These are phyloP conservation scores for Mesorhabditis belari DNA, from an alignment of 2,888 invertebrate species.

Conservation along the genomic window DNA sequence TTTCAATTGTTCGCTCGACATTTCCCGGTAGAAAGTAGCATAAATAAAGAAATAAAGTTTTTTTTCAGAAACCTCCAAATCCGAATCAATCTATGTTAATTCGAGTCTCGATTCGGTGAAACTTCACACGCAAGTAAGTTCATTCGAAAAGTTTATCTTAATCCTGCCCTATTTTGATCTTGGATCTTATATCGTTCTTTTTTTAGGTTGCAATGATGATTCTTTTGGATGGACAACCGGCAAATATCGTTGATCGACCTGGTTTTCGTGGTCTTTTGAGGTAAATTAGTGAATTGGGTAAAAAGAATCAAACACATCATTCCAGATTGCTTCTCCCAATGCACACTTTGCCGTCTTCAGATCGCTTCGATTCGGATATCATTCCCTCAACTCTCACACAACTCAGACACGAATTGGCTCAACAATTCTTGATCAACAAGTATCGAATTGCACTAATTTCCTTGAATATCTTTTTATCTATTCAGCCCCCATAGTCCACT, in stretches of 20 bases:
- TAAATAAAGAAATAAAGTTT: too few relatives aligned
- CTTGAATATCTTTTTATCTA: neutral
- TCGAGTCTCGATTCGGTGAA: neutral
- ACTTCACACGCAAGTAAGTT: neutral
- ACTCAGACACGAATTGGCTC: neutral
- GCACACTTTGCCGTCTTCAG: slow-evolving; percentile 1
- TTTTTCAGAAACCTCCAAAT: neutral
- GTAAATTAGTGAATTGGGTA: too few relatives aligned
- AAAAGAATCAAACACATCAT: neutral
- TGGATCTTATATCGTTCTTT: too few relatives aligned
- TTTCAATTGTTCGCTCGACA: neutral
- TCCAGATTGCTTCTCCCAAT: slow-evolving; percentile 2
- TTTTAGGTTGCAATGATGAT: slow-evolving; percentile 39
- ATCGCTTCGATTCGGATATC: slow-evolving; percentile 4
- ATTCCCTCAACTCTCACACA: slow-evolving; percentile 2
- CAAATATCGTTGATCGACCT: slow-evolving; percentile 31
- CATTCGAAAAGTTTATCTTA: too few relatives aligned
- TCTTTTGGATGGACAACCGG: slow-evolving; percentile 32
- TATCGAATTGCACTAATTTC: neutral
- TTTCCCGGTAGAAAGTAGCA: too few relatives aligned
- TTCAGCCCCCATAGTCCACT: neutral
- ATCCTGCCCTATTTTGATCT: too few relatives aligned
- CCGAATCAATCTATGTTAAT: neutral
- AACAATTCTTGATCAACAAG: neutral
- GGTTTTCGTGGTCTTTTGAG: slow-evolving; percentile 30